These are phyloP conservation scores for Silurus asotus DNA, from an alignment of 2,113 vertebrate genomes.

Conservation along the genomic window DNA sequence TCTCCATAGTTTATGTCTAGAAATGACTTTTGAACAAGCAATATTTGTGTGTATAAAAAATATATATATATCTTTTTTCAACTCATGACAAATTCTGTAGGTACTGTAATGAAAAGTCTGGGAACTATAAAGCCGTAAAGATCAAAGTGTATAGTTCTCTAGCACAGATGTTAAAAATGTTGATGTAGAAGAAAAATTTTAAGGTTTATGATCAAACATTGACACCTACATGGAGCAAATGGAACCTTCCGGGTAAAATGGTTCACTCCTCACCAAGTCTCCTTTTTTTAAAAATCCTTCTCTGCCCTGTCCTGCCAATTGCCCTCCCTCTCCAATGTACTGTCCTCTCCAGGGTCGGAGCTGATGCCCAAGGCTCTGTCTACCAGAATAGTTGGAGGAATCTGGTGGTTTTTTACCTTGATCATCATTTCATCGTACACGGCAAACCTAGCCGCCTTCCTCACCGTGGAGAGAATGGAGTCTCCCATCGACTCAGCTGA, in stretches of 20 bases:
- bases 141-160: background rate
- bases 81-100: background rate
- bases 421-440: slow-evolving; percentile 99
- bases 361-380: slow-evolving; percentile 99
- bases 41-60: background rate
- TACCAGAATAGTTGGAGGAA: slow-evolving; percentile 97
- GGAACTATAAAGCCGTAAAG: background rate
- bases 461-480: slow-evolving; percentile 99
- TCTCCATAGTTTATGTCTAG: background rate
- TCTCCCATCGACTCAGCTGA: slow-evolving; percentile 97
- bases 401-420: slow-evolving; percentile 99
- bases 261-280: background rate
- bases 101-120: background rate
- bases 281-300: slow-evolving; percentile 8
- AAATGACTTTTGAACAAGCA: background rate
- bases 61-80: background rate
- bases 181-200: background rate
- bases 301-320: background rate
- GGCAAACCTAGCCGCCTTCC: slow-evolving; percentile 97
- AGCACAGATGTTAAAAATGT: background rate
- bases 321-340: slow-evolving; percentile 59
- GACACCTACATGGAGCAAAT: background rate
- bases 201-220: background rate
- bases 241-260: background rate
- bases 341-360: slow-evolving; percentile 89